Base-by-base conservation (phyloP, 2,113 vertebrate genomes). In the Phoenicopterus ruber region DNA sequence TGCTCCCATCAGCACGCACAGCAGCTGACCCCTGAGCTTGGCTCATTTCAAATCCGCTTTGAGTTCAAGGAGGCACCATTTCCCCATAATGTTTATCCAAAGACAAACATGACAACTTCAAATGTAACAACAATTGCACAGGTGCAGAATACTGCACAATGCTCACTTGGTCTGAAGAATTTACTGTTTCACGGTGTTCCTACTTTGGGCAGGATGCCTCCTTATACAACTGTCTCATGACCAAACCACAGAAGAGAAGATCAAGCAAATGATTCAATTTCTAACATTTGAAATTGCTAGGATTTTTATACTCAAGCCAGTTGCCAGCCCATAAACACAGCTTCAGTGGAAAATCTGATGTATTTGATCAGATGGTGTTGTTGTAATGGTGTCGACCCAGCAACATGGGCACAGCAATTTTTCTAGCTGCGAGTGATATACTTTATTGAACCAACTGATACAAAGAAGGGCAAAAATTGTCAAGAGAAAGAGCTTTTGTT, bases 271-370 rank as follows among this genome's bases (percentile, higher is more conserved):
- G 3, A 61, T 93, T 66, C 59, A 1, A n/a, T 89, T 92, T 87
- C 69, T 86, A 96, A 76, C 28, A 50, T 91, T 67, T 74, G 61
- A 94, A 90, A 88, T 67, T 32, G 12, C 42, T 78, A 25, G 18
- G 31, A 3, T 66, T 73, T 82, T 93, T 70, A 85, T 22, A 77
- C 70, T 92, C 34, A 42, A 93, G 90, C 28, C 66, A 78, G 72
- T 94, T 88, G 74, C 66, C 57, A 93, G 85, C 42, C 76, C 92
- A 38, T 76, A 84, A 96, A 89, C 50, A 54, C 85, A 83, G 38
- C 32, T 86, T 34, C 70, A 86, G 74, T 78, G 88, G 89, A 87
- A 95, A 95, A 76, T 77, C 10, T 80, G 80, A 73, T 31, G 67
- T 18, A 22, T 61, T 54, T 69, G 36, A 26, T 76, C 85, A 57